Evolutionary conservation across 2,113 vertebrate genomes (phyloP).

Genomic region (Trogon melanurus): DNA sequence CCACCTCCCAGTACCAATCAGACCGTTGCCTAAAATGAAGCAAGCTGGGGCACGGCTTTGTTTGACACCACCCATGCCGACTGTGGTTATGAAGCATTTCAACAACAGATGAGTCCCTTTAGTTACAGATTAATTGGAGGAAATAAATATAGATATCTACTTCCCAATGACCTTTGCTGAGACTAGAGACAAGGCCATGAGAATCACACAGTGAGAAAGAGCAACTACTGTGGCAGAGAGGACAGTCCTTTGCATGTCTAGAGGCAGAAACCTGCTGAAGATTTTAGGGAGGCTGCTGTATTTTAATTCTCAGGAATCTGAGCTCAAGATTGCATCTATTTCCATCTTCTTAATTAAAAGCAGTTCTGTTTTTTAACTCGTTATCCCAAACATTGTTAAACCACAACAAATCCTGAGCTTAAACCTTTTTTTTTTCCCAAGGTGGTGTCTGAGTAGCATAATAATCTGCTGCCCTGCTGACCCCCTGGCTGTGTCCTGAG

Average conservation of each 20-base stretch:
- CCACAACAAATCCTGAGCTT: neutral
- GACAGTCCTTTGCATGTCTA: neutral
- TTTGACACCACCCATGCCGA: neutral
- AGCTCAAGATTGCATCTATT: neutral
- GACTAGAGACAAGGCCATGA: neutral
- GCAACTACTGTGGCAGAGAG: fast-evolving
- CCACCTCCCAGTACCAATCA: neutral
- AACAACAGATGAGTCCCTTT: neutral
- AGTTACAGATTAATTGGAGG: neutral
- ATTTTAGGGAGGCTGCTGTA: neutral
- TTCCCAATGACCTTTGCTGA: neutral
- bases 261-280: neutral
- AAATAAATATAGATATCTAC: neutral
- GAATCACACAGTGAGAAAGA: neutral
- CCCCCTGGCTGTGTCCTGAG: neutral
- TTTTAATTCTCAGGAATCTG: neutral
- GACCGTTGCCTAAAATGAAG: neutral
- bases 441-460: neutral
- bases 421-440: neutral
- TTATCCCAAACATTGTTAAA: neutral
- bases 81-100: neutral
- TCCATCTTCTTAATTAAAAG: slow-evolving; percentile 16
- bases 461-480: neutral
- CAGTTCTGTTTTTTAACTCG: neutral
- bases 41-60: neutral